phyloP scores from a whole-genome alignment of 2,797 vertebrate species.

The Phyllotis vaccarum region DNA sequence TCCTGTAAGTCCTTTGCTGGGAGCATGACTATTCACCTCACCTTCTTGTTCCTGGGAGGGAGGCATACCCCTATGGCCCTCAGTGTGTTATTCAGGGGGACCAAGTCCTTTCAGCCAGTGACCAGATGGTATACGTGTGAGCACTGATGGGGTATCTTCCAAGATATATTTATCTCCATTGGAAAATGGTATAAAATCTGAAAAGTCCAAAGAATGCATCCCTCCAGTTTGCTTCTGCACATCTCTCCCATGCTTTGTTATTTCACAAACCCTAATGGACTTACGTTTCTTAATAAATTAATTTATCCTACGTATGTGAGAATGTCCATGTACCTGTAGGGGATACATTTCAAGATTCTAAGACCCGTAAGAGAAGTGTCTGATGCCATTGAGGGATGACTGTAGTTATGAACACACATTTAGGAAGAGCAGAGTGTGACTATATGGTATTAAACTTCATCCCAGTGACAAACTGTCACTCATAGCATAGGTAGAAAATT shows the following conservation, averaged over 20 bases:
- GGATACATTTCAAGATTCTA: neutral
- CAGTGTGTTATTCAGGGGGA: neutral
- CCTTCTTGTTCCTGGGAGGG: neutral
- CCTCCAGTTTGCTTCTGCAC: neutral
- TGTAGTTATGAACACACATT: neutral
- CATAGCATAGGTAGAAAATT: fast-evolving
- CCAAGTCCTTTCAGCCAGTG: neutral
- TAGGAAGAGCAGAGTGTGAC: neutral
- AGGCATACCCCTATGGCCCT: neutral
- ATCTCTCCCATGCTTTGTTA: fast-evolving
- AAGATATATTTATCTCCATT: neutral
- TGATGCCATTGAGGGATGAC: neutral
- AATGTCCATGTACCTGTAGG: neutral
- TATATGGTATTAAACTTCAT: neutral
- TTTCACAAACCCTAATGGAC: too few relatives aligned
- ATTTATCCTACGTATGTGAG: neutral
- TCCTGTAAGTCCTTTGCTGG: neutral
- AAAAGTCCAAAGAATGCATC: fast-evolving
- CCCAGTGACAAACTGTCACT: neutral
- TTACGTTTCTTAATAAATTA: neutral
- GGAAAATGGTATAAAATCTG: neutral
- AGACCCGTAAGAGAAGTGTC: neutral
- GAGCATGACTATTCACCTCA: too few relatives aligned
- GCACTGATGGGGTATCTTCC: neutral
- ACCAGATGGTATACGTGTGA: neutral